Percentiles rank a stretch among this genome's conserved stretches.
Evolutionary conservation across 2,888 invertebrate species (phyloP).

Genomic region (Bombylius discolor): DNA sequence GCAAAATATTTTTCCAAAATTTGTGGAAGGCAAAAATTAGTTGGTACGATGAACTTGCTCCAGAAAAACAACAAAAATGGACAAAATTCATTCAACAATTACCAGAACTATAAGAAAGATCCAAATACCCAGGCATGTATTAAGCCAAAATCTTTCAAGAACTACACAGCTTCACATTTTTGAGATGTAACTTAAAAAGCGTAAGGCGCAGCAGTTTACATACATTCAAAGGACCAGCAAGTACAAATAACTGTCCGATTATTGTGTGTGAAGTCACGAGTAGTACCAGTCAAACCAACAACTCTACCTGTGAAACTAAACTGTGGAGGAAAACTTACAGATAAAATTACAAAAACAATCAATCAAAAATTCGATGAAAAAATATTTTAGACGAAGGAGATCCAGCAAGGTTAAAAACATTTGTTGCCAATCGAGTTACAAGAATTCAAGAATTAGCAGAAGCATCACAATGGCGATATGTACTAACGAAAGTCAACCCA

Average conservation of each 20-base stretch:
- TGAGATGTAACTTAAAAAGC: too few relatives aligned
- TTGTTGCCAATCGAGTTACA: constrained; percentile 14
- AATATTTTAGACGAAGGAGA: not conserved
- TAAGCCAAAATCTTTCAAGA: too few relatives aligned
- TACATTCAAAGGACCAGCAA: not conserved
- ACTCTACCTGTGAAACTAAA: too few relatives aligned
- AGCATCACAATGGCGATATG: constrained; percentile 8
- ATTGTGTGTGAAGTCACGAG: too few relatives aligned
- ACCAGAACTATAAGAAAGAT: too few relatives aligned
- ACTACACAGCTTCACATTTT: too few relatives aligned
- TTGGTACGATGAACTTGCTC: not conserved
- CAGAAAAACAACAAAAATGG: not conserved
- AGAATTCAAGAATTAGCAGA: constrained; percentile 7
- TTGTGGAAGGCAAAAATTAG: not conserved
- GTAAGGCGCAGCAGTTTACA: not conserved
- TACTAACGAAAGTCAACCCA: constrained; percentile 8
- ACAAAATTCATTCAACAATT: too few relatives aligned
- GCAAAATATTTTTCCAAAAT: not conserved
- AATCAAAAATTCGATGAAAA: not conserved
- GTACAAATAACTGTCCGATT: too few relatives aligned
- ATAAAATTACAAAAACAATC: too few relatives aligned
- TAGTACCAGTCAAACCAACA: too few relatives aligned
- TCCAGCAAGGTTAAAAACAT: not conserved
- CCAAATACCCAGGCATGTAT: too few relatives aligned
- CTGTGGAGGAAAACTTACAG: too few relatives aligned